phyloP scores from a whole-genome alignment of 1,140 invertebrate genomes.

The Ladona fulva region DNA sequence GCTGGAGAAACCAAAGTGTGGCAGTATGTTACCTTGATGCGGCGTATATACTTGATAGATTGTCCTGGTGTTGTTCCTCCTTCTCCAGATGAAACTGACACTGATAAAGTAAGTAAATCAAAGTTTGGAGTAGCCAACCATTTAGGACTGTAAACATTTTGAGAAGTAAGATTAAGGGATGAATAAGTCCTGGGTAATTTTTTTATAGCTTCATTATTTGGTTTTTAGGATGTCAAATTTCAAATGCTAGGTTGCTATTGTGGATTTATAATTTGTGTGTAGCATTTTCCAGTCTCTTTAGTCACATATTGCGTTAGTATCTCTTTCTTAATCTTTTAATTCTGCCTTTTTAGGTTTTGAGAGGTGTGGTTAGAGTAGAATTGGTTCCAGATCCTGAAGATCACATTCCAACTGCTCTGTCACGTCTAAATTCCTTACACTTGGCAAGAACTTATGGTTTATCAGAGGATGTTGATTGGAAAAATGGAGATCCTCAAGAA shows the following conservation, averaged over 20 bases:
- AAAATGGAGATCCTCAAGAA: conserved; percentile 62
- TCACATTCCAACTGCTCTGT: conserved; percentile 56
- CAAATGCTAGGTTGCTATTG: too few species aligned
- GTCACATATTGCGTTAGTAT: too few species aligned
- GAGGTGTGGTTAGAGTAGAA: conserved; percentile 92
- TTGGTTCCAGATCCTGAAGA: conserved; percentile 90
- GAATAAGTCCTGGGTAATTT: too few species aligned
- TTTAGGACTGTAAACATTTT: too few species aligned
- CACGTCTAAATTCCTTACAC: conserved; percentile 41
- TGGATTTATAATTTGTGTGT: too few species aligned
- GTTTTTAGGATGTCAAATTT: too few species aligned
- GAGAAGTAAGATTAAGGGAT: too few species aligned
- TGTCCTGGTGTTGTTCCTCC: conserved; percentile 98
- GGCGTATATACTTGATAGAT: conserved; percentile 94
- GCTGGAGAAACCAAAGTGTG: conserved; percentile 99
- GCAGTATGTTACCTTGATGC: conserved; percentile 99
- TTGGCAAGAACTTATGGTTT: conserved; percentile 73
- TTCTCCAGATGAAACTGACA: conserved; percentile 74
- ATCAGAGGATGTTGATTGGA: conserved; percentile 65
- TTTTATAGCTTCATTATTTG: too few species aligned
- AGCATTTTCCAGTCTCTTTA: too few species aligned
- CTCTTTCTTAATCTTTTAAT: too few species aligned
- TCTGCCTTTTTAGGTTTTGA: conserved; percentile 42
- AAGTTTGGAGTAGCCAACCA: neutral
- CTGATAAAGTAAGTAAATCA: conserved; percentile 68